Evolutionary conservation across 2,888 invertebrate genomes (phyloP).

Genomic region (Pedicia rivosa): DNA sequence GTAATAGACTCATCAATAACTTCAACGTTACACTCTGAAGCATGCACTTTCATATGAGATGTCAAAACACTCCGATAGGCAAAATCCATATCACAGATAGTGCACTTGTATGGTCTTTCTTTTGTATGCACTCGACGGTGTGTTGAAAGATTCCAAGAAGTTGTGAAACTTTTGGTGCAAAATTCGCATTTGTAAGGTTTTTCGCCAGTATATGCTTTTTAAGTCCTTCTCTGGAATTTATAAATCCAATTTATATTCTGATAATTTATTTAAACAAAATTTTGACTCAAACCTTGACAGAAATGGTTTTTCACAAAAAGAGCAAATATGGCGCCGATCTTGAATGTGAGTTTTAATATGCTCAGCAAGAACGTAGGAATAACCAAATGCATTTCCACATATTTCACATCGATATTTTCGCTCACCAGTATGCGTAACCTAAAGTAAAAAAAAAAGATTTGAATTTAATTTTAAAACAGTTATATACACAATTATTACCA

Average conservation of each 20-base stretch:
- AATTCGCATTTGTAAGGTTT: constrained; percentile 9
- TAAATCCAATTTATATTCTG: too few species aligned
- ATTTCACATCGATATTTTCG: constrained; percentile 11
- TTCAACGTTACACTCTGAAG: too few species aligned
- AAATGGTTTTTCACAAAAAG: constrained; percentile 3
- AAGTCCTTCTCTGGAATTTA: background rate
- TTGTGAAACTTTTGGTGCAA: constrained; percentile 9
- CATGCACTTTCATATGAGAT: constrained; percentile 10
- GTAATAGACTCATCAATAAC: too few species aligned
- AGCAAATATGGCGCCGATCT: constrained; percentile 3
- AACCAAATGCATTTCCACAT: constrained; percentile 11
- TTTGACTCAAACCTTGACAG: background rate
- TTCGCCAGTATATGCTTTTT: constrained; percentile 10
- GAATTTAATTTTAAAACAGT: too few species aligned
- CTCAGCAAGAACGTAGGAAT: constrained; percentile 9
- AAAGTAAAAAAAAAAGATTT: too few species aligned
- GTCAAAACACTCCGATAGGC: constrained; percentile 9
- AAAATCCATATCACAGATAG: constrained; percentile 7
- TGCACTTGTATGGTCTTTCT: constrained; percentile 8
- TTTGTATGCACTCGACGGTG: constrained; percentile 10
- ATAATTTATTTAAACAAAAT: too few species aligned
- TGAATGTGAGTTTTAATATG: constrained; percentile 3
- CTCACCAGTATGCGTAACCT: constrained; percentile 10
- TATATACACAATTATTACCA: too few species aligned
- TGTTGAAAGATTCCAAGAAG: constrained; percentile 9